Evolutionary conservation across 2,888 invertebrate genomes (phyloP).

Genomic region (Sinelater perroti): DNA sequence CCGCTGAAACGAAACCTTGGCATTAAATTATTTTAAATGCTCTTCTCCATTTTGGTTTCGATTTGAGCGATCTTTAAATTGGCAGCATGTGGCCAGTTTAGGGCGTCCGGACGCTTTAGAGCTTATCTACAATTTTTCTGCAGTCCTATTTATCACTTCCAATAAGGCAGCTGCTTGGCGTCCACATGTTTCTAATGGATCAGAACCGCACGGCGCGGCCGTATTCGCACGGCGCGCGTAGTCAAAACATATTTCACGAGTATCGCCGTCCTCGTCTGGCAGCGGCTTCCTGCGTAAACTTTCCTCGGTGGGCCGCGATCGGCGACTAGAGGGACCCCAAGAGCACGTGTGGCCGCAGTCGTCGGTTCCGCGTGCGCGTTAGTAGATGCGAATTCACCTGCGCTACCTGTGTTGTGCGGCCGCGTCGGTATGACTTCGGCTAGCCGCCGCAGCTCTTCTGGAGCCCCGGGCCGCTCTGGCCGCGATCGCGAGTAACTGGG

Average conservation of each 20-base stretch:
- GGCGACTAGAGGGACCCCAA: slow-evolving; percentile 44
- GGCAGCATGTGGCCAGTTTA: too few species aligned
- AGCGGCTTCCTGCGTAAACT: slow-evolving; percentile 20
- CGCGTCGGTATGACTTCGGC: background rate
- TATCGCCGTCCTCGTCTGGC: slow-evolving; percentile 17
- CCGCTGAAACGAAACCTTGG: too few species aligned
- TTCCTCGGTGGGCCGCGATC: slow-evolving; percentile 30
- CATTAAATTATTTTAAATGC: too few species aligned
- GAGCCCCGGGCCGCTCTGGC: background rate
- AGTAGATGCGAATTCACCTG: slow-evolving; percentile 43
- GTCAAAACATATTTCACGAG: slow-evolving; percentile 31
- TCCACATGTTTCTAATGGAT: too few species aligned
- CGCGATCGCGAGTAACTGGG: background rate
- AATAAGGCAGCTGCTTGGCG: too few species aligned
- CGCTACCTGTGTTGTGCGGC: slow-evolving; percentile 23
- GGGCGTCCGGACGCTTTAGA: too few species aligned
- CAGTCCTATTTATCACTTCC: too few species aligned
- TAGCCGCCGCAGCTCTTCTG: background rate
- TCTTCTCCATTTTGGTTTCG: too few species aligned
- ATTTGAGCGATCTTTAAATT: too few species aligned
- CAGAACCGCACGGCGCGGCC: too few species aligned
- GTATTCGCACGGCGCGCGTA: slow-evolving; percentile 9
- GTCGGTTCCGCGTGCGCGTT: slow-evolving; percentile 52
- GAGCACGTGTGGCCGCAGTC: slow-evolving; percentile 56
- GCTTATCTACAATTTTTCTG: too few species aligned